Percentiles rank a stretch among this genome's conserved stretches.
Evolutionary conservation across 2,888 invertebrate species (phyloP).

Genomic region (Leucophenga maculata): DNA sequence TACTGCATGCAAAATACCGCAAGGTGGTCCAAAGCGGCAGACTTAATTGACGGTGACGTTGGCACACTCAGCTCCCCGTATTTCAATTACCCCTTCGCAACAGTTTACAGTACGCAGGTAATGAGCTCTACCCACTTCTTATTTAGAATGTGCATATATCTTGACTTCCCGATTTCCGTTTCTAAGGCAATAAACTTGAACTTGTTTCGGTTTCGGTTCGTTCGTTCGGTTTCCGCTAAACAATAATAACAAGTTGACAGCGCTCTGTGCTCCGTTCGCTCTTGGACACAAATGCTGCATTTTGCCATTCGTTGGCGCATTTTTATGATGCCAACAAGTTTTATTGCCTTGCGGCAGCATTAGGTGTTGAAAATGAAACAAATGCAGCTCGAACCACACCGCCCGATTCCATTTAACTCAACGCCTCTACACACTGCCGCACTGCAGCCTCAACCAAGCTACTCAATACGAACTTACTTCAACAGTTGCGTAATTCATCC

Average conservation of each 20-base stretch:
- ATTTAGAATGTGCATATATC: slow-evolving; percentile 5
- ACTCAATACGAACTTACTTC: neutral
- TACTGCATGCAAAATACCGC: neutral
- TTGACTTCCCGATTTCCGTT: slow-evolving; percentile 33
- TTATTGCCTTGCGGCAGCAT: slow-evolving; percentile 26
- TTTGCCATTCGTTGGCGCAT: neutral
- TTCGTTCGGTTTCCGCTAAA: slow-evolving; percentile 47
- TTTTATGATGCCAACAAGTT: slow-evolving; percentile 25
- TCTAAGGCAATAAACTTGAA: slow-evolving; percentile 60
- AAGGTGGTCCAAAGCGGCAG: slow-evolving; percentile 32
- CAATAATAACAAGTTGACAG: slow-evolving; percentile 21
- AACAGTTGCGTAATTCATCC: neutral
- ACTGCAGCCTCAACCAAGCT: neutral
- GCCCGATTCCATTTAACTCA: neutral
- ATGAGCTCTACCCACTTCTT: slow-evolving; percentile 21
- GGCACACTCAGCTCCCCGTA: neutral
- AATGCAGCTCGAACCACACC: neutral
- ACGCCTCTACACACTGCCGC: too few species aligned
- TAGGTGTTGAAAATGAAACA: slow-evolving; percentile 57
- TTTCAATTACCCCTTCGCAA: slow-evolving; percentile 5
- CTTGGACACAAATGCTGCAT: neutral
- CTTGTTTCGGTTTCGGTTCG: slow-evolving; percentile 52
- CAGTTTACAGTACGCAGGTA: neutral
- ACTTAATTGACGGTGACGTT: slow-evolving; percentile 59
- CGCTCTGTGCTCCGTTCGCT: neutral